A percentile compares a stretch with the other conserved stretches of the same genome.
Evolutionary conservation across 2,113 vertebrate genomes (phyloP).

Genomic region (Cyprinodon brontotheroides): DNA sequence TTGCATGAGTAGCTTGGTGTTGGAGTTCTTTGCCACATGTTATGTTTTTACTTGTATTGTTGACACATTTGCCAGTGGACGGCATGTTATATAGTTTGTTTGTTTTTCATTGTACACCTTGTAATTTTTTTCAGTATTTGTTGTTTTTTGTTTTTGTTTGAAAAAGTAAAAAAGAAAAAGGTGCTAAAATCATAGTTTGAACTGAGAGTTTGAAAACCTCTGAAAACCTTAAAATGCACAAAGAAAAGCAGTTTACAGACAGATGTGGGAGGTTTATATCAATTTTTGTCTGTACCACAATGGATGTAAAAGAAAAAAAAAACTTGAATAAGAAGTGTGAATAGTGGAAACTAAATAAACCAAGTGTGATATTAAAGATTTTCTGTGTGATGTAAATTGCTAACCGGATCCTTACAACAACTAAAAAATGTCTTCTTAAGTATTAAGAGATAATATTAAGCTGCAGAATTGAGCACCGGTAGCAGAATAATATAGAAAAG

Average conservation of each 20-base stretch:
- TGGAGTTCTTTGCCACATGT: constrained; percentile 22
- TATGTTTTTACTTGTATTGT: constrained; percentile 19
- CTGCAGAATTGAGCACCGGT: too few species aligned
- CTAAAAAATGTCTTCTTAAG: not conserved
- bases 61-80: constrained; percentile 12
- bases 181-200: constrained; percentile 30
- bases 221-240: constrained; percentile 26
- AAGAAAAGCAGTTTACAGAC: constrained; percentile 39
- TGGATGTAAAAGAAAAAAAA: constrained; percentile 57
- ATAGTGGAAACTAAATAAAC: not conserved
- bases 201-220: constrained; percentile 5
- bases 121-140: constrained; percentile 33
- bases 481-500: too few species aligned
- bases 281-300: constrained; percentile 33
- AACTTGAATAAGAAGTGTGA: constrained; percentile 7
- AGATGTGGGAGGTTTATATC: constrained; percentile 27
- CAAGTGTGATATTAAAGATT: not conserved
- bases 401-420: not conserved
- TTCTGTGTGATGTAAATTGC: not conserved
- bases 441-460: too few species aligned
- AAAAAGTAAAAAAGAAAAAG: constrained; percentile 22
- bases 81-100: constrained; percentile 20
- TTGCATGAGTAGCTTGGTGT: constrained; percentile 54
- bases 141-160: constrained; percentile 18
- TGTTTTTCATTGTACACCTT: constrained; percentile 22